These are phyloP conservation scores for Parasteatoda lunata DNA, from an alignment of 2,888 invertebrate genomes.

Conservation along the genomic window DNA sequence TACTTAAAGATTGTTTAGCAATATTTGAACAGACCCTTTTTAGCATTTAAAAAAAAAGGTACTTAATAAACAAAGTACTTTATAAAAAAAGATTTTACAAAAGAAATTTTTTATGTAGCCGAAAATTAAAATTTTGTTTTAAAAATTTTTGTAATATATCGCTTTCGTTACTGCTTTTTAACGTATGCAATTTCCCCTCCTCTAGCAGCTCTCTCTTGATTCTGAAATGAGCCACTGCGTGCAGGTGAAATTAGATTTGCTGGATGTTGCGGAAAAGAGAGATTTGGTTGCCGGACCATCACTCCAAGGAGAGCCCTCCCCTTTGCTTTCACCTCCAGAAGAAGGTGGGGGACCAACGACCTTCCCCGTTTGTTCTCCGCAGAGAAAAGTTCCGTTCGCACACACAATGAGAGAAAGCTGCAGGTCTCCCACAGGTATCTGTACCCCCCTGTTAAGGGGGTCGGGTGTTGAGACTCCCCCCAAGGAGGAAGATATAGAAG, in stretches of 20 bases:
- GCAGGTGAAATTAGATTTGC: constrained; percentile 48
- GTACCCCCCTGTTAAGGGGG: constrained; percentile 29
- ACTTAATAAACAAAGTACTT: no score
- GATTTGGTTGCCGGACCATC: background rate
- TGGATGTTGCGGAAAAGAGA: constrained; percentile 67
- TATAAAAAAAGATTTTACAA: no score
- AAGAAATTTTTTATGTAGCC: no score
- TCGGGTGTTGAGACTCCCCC: constrained; percentile 44
- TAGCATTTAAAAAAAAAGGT: no score
- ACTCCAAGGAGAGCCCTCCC: constrained; percentile 29
- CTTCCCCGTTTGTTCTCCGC: constrained; percentile 39
- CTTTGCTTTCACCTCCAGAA: constrained; percentile 33
- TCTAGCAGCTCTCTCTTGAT: constrained; percentile 68
- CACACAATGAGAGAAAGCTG: constrained; percentile 42
- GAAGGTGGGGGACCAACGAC: constrained; percentile 59
- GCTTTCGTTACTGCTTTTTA: no score
- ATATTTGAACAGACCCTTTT: no score
- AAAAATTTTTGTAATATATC: no score
- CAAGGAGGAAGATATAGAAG: constrained; percentile 43
- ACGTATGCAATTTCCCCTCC: background rate
- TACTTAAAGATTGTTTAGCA: no score
- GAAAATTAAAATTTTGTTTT: no score
- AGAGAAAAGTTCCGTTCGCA: constrained; percentile 60
- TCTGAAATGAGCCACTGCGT: constrained; percentile 66
- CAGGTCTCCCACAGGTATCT: constrained; percentile 55